Evolutionary conservation across 2,888 invertebrate genomes (phyloP).

Genomic region (Pelosia muscerda): DNA sequence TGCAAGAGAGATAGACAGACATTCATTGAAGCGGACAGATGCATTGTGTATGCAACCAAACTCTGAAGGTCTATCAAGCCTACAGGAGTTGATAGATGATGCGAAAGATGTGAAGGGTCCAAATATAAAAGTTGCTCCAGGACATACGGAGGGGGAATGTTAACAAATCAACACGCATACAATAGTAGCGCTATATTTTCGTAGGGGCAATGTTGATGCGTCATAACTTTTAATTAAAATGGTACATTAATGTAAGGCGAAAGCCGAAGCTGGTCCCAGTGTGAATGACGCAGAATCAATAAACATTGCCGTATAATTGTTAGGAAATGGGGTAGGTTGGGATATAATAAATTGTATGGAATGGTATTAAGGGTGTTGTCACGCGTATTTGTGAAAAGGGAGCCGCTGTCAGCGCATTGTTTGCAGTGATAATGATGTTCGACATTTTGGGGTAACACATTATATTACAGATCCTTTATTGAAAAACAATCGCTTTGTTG

Average conservation of each 20-base stretch:
- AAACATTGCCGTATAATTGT: conserved; percentile 77
- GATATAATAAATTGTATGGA: conserved; percentile 64
- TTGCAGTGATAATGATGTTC: conserved; percentile 48
- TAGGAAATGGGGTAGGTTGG: conserved; percentile 63
- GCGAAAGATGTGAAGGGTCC: conserved; percentile 56
- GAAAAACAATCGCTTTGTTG: conserved; percentile 22
- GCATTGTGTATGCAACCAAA: conserved; percentile 65
- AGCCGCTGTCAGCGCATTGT: conserved; percentile 56
- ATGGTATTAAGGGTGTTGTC: conserved; percentile 69
- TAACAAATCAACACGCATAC: conserved; percentile 76
- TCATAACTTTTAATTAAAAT: conserved; percentile 85
- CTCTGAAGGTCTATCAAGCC: conserved; percentile 48
- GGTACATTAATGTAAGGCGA: conserved; percentile 73
- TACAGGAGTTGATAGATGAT: conserved; percentile 32
- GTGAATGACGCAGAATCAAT: conserved; percentile 63
- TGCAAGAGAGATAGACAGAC: conserved; percentile 65
- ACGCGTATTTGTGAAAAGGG: conserved; percentile 62
- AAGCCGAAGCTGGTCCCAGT: conserved; percentile 61
- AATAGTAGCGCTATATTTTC: conserved; percentile 65
- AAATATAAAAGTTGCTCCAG: conserved; percentile 61
- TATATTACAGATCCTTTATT: conserved; percentile 31
- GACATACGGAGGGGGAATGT: conserved; percentile 72
- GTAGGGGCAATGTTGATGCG: conserved; percentile 73
- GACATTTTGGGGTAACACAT: conserved; percentile 26
- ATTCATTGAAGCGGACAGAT: conserved; percentile 76